Conservation (phyloP, 2,113 vertebrate genomes). For the Ptilorrhoa leucosticta region DNA sequence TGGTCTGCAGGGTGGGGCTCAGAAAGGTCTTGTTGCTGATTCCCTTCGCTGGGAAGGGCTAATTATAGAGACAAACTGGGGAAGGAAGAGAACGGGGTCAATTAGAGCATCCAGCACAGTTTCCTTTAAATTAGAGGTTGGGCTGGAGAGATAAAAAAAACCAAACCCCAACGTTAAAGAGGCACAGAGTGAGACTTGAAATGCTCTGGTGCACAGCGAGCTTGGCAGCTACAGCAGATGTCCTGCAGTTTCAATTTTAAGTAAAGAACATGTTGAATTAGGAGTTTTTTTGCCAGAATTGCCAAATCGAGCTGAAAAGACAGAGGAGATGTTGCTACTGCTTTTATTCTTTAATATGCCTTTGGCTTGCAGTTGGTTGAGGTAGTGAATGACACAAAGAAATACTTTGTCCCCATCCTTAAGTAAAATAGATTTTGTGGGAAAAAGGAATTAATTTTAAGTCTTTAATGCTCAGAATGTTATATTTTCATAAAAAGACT, state of each 20-base stretch:
- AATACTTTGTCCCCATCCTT: rapidly evolving
- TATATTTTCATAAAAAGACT: background rate
- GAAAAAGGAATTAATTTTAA: background rate
- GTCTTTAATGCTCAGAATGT: background rate
- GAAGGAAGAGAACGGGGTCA: conserved; percentile 69
- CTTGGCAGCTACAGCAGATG: background rate
- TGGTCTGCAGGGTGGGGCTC: conserved; percentile 65
- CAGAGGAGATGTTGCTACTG: background rate
- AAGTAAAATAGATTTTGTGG: background rate
- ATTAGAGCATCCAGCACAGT: conserved; percentile 62
- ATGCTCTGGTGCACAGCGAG: background rate
- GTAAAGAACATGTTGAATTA: background rate
- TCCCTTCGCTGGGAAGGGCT: conserved; percentile 55
- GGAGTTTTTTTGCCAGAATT: background rate
- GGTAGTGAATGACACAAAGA: background rate
- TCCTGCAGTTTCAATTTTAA: conserved; percentile 5
- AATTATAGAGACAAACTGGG: conserved; percentile 72
- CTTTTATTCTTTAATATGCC: background rate
- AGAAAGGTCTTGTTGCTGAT: conserved; percentile 48
- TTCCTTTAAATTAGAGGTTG: conserved; percentile 72
- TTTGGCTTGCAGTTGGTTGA: background rate
- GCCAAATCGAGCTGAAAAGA: background rate
- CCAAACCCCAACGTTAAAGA: background rate
- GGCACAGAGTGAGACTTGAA: conserved; percentile 5
- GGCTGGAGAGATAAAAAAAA: conserved; percentile 2